phyloP scores from a whole-genome alignment of 2,888 invertebrate genomes.

The Autographa pulchrina region DNA sequence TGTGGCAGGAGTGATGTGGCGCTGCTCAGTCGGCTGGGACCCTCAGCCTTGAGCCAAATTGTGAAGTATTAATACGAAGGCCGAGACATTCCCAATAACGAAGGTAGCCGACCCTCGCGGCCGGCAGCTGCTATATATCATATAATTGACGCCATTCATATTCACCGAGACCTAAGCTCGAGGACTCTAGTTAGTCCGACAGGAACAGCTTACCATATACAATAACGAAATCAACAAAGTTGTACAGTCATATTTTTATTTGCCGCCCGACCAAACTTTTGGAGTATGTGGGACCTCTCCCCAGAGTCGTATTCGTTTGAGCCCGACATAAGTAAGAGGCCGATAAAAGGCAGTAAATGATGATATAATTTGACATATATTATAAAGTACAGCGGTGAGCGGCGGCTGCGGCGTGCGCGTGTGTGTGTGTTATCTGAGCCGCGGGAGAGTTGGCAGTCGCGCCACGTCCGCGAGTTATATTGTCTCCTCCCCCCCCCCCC shows the following conservation, averaged over 20 bases:
- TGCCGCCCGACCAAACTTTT: background rate
- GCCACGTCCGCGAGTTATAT: conserved; percentile 53
- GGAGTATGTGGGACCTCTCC: conserved; percentile 8
- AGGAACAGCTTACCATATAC: background rate
- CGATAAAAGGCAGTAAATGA: background rate
- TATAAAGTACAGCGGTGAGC: conserved; percentile 31
- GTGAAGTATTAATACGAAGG: conserved; percentile 21
- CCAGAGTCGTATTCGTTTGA: conserved; percentile 24
- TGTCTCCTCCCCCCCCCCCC: background rate
- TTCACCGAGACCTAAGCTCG: background rate
- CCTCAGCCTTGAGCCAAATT: conserved; percentile 17
- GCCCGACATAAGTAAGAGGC: conserved; percentile 6
- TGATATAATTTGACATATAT: conserved; percentile 18
- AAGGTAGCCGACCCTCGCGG: conserved; percentile 3
- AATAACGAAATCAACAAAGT: background rate
- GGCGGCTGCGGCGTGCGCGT: conserved; percentile 12
- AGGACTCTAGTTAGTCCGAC: background rate
- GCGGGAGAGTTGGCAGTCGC: conserved; percentile 31
- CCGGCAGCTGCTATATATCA: background rate
- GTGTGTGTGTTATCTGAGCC: conserved; percentile 45
- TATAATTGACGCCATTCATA: conserved; percentile 2
- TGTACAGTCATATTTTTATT: conserved; percentile 3
- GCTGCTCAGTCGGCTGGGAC: conserved; percentile 3
- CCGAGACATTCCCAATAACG: background rate
- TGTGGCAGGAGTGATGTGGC: conserved; percentile 5